Base-by-base conservation (phyloP, 2,113 vertebrate genomes). In the Arenaria interpres region DNA sequence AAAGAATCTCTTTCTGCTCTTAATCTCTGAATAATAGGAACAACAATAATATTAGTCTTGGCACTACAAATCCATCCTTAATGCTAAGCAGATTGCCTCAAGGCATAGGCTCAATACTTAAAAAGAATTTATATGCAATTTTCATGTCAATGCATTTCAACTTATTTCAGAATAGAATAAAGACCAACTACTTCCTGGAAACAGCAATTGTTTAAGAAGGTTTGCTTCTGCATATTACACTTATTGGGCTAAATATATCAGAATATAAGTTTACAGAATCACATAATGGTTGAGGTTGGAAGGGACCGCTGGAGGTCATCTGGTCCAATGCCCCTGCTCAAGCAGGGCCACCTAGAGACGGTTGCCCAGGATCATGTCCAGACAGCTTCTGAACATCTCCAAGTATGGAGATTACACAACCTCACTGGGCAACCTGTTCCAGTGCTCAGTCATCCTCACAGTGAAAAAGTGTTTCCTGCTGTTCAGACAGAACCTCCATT, bases 1-100 rank as follows among this genome's bases (percentile, higher is more conserved):
- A 99, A 97, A 8, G 99, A 99, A 93, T 99, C 99, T 90, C 99
- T 98, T 96, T 99, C 99, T 12, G 99, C 98, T 82, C 99, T 97
- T 98, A 99, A 97, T 39, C 98, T 98, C 99, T 99, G 69, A 19
- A 56, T 78, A 30, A 85, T 53, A n/a, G 83, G 22, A 93, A 77
- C 82, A 75, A 81, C 41, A 53, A 85, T 60, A 53, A 89, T 54
- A 48, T 95, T 62, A 93, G 59, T 50, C 35, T 75, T 23, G 81
- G 54, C 33, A 84, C 37, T 88, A 59, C 8, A 32, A 59, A 54
- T 51, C 66, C 60, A 75, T n/a, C 45, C 68, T 64, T 48, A 74
- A 82, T 25, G 39, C 48, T 64, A 54, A 33, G 46, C 23, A 50
- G 19, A 37, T 50, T 60, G 45, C 14, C 71, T 53, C 39, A 43